Evolutionary conservation across 1,140 invertebrate genomes (phyloP), one percentile per base, ranked within the genome.

Genomic region (Acromyrmex heyeri): DNA sequence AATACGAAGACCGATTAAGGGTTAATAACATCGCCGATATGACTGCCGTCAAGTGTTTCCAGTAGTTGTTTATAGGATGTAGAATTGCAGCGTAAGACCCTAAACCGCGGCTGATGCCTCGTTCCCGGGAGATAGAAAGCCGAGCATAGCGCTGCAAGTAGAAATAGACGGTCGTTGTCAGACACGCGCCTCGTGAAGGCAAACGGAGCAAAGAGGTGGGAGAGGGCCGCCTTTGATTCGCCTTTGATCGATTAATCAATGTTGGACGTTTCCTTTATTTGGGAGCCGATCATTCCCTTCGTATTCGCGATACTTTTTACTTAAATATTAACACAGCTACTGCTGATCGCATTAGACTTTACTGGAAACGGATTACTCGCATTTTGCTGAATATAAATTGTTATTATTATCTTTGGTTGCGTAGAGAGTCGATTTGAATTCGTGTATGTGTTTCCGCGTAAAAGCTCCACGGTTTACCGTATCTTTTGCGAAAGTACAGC

Each of bases 101-200:
- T 38, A 81, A 81, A 81, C 77, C 48, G 30, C n/a, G n/a, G 64
- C 69, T 61, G 67, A n/a, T 16, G 67, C 44, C 79, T 83, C 79
- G 79, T 30, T 75, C 79, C 79, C 79, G 79, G 79, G 69, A 73
- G 69, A 75, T 75, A n/a, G 69, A 75, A 75, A 83, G 70, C 55
- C 55, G 79, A 81, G 77, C 64, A 50, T 57, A 48, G 78, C 79
- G 67, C 79, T 75, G 79, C 79, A 75, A 83, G 79, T 83, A 83
- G 79, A 83, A 83, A 83, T 83, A 83, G 79, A 83, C 55, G 44
- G 79, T 48, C 79, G 79, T 27, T 83, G 67, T 75, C 69, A 62
- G 79, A 83, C 79, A 38, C 79, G 67, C 78, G 78, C 65, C 34
- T 72, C 65, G 27, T 30, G 67, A 7, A 48, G 44, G 53, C 34